Percentiles rank a stretch among this genome's conserved stretches.
These are phyloP conservation scores for Cylindroiulus punctatus DNA, from an alignment of 2,888 invertebrate genomes.

Conservation along the genomic window DNA sequence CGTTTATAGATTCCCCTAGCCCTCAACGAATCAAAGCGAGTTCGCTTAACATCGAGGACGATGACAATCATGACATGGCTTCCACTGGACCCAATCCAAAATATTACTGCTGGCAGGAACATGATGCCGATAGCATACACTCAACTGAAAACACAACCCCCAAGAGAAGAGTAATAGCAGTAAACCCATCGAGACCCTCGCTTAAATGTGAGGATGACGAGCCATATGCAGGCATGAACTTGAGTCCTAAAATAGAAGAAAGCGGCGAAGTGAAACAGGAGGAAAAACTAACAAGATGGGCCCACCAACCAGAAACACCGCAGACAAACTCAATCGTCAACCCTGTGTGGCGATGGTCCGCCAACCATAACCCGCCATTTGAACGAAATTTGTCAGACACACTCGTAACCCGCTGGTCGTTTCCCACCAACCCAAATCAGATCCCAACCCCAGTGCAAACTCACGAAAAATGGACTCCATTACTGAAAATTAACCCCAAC, in stretches of 20 bases:
- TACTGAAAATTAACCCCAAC: slow-evolving; percentile 23
- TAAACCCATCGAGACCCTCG: not conserved
- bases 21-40: not conserved
- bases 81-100: not conserved
- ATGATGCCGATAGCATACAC: not conserved
- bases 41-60: not conserved
- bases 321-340: not conserved
- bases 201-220: not conserved
- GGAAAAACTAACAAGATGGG: slow-evolving; percentile 13
- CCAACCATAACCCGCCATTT: not conserved
- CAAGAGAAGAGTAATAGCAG: not conserved
- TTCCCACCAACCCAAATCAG: slow-evolving; percentile 13
- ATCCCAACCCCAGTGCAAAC: not conserved
- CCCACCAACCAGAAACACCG: not conserved
- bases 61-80: not conserved
- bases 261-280: not conserved
- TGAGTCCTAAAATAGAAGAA: not conserved
- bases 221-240: not conserved
- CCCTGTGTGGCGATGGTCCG: slow-evolving; percentile 19
- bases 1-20: not conserved
- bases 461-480: slow-evolving; percentile 46
- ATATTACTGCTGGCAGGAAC: not conserved
- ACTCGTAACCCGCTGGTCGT: slow-evolving; percentile 39
- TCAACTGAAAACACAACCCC: not conserved
- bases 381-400: not conserved